Percentiles rank a stretch among this genome's conserved stretches.
These are phyloP conservation scores for Digitonthophagus gazella DNA, from an alignment of 2,888 invertebrate species.

Conservation along the genomic window DNA sequence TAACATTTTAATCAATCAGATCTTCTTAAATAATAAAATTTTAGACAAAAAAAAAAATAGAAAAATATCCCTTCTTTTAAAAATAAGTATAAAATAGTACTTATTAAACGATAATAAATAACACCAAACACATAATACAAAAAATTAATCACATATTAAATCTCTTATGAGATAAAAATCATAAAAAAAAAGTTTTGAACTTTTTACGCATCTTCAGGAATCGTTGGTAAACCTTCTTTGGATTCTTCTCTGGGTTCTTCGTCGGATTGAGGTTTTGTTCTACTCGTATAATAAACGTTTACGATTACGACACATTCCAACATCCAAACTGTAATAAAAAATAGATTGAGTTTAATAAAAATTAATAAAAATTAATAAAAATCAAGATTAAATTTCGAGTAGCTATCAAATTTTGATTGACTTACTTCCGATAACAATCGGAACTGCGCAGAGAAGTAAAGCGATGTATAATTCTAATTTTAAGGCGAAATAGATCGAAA, in stretches of 20 bases:
- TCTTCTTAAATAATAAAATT: no score
- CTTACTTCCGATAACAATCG: conserved; percentile 27
- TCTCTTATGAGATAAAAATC: neutral
- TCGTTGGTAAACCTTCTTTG: neutral
- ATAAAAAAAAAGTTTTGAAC: neutral
- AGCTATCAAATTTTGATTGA: conserved; percentile 19
- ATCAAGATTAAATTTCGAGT: neutral
- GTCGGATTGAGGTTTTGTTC: neutral
- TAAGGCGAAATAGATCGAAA: conserved; percentile 19
- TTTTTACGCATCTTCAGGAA: neutral
- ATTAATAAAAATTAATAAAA: neutral
- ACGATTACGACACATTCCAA: conserved; percentile 16
- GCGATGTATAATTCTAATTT: conserved; percentile 18
- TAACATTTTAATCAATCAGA: no score
- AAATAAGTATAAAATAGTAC: no score
- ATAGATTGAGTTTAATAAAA: conserved; percentile 16
- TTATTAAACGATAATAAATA: no score
- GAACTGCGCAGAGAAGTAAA: conserved; percentile 22
- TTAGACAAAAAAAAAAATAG: no score
- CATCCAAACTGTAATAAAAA: conserved; percentile 27
- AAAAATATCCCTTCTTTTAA: no score
- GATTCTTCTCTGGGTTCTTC: neutral
- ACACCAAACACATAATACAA: no score
- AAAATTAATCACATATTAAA: neutral
- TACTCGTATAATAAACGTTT: conserved; percentile 13